Evolutionary conservation across 2,888 invertebrate species (phyloP).

Genomic region (Kryphioiulus occultus): DNA sequence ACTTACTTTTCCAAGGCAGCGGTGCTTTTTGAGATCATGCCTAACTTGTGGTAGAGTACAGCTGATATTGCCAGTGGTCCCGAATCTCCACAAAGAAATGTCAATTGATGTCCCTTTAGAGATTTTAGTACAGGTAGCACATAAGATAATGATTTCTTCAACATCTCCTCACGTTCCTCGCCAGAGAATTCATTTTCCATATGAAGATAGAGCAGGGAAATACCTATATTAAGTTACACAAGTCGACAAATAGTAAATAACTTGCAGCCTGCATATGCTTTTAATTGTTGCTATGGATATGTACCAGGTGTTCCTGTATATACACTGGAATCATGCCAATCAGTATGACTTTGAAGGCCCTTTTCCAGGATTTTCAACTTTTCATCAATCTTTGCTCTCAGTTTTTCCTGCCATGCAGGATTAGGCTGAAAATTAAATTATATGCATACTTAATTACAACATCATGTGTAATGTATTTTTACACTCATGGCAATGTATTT

Average conservation of each 20-base stretch:
- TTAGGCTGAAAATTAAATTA: neutral
- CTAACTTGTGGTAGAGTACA: constrained; percentile 69
- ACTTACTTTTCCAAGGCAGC: constrained; percentile 55
- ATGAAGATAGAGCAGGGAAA: constrained; percentile 72
- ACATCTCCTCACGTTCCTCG: constrained; percentile 59
- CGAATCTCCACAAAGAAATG: constrained; percentile 74
- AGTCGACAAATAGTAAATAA: no score
- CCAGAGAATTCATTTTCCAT: constrained; percentile 59
- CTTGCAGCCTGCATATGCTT: no score
- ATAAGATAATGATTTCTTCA: constrained; percentile 62
- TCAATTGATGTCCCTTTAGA: constrained; percentile 66
- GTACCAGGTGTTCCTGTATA: neutral
- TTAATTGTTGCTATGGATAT: no score
- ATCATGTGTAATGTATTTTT: neutral
- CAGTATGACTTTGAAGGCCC: neutral
- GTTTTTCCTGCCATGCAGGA: neutral
- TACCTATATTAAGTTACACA: constrained; percentile 61
- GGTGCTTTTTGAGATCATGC: constrained; percentile 67
- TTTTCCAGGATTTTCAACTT: neutral
- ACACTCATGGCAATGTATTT: neutral
- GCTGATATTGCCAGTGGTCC: constrained; percentile 73
- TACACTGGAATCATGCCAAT: neutral
- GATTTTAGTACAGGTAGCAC: constrained; percentile 59
- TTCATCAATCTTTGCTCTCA: neutral
- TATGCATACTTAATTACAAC: neutral